Evolutionary conservation across 2,888 invertebrate genomes (phyloP).

Genomic region (Ichneumoninae sp.): DNA sequence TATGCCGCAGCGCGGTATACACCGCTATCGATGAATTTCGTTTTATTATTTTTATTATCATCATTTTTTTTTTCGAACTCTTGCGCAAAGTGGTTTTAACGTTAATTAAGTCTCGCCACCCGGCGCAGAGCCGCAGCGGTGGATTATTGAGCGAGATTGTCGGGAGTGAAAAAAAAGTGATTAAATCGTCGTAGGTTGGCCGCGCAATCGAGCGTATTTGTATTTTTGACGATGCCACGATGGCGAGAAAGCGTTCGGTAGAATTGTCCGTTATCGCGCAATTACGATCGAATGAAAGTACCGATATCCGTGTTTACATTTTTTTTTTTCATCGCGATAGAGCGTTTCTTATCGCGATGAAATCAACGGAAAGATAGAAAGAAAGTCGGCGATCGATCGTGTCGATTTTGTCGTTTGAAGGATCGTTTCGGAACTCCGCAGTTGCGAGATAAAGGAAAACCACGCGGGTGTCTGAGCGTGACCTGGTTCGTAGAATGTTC

Average conservation of each 20-base stretch:
- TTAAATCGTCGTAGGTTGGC: constrained; percentile 36
- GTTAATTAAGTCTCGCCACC: constrained; percentile 69
- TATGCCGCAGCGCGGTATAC: constrained; percentile 23
- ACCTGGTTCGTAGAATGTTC: not conserved
- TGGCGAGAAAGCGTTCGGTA: constrained; percentile 8
- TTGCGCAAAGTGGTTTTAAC: constrained; percentile 66
- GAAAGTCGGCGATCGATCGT: not conserved
- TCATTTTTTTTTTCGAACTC: constrained; percentile 28
- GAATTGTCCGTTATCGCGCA: not conserved
- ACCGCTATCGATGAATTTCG: constrained; percentile 67
- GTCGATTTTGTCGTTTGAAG: not conserved
- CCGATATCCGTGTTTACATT: not conserved
- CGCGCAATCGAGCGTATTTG: constrained; percentile 22
- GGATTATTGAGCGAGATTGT: constrained; percentile 59
- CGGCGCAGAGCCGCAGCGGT: constrained; percentile 52
- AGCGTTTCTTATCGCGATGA: not conserved
- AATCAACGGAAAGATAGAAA: not conserved
- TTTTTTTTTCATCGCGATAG: not conserved
- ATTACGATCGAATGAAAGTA: not conserved
- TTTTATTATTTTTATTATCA: constrained; percentile 6
- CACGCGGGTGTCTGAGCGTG: not conserved
- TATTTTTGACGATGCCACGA: constrained; percentile 6
- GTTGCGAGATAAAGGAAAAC: not conserved
- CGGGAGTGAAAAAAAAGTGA: constrained; percentile 21
- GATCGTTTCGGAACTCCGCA: not conserved